phyloP scores from a whole-genome alignment of 1,140 invertebrate genomes.

The Drosophila pandora region DNA sequence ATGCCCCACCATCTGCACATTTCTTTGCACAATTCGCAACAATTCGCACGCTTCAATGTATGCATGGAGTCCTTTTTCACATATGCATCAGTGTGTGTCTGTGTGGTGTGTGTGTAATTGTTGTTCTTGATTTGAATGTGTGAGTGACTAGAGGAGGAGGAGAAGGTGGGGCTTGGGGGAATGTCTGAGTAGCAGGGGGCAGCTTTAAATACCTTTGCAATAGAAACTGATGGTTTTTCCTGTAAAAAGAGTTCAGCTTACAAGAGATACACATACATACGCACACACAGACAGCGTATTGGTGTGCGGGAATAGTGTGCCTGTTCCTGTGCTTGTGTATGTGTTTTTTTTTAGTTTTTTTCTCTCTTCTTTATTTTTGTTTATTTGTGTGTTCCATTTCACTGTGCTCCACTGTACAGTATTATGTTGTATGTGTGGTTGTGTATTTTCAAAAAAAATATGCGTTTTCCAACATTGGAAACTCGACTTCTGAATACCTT shows the following conservation, averaged over 20 bases:
- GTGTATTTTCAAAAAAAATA: slow-evolving; percentile 25
- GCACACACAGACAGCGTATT: slow-evolving; percentile 46
- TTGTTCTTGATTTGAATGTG: slow-evolving; percentile 15
- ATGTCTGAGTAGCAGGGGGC: slow-evolving; percentile 44
- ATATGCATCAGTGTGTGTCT: slow-evolving; percentile 10
- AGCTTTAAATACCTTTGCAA: slow-evolving; percentile 83
- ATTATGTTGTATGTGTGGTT: slow-evolving; percentile 20
- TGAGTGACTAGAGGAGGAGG: slow-evolving; percentile 8
- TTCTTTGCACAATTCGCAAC: slow-evolving; percentile 37
- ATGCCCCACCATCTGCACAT: not conserved
- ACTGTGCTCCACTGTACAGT: slow-evolving; percentile 25
- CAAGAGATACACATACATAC: slow-evolving; percentile 70
- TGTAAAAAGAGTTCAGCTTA: slow-evolving; percentile 83
- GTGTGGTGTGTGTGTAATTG: slow-evolving; percentile 32
- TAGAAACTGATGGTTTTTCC: slow-evolving; percentile 83
- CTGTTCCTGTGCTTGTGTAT: slow-evolving; percentile 19
- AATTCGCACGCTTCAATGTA: slow-evolving; percentile 54
- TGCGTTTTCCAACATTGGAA: slow-evolving; percentile 23
- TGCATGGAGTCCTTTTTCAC: slow-evolving; percentile 33
- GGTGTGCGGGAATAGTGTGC: slow-evolving; percentile 18
- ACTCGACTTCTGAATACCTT: slow-evolving; percentile 13
- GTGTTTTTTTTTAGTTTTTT: not conserved
- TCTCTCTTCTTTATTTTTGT: not conserved
- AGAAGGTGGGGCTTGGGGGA: not conserved
- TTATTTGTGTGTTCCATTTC: slow-evolving; percentile 10